Conservation (phyloP, 1,140 invertebrate species). For the Onthophagus taurus region DNA sequence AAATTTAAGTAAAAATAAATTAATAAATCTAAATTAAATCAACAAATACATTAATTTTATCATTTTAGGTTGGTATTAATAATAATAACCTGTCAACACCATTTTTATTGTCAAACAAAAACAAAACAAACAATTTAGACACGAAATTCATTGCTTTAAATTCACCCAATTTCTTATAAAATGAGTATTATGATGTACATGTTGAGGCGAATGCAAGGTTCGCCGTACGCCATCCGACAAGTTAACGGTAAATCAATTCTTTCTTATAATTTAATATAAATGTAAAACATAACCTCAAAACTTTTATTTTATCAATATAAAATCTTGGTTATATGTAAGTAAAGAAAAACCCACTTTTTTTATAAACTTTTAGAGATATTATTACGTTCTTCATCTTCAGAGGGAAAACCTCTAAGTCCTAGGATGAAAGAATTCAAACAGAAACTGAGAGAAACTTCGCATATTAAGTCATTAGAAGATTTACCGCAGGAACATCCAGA, state of each 20-base stretch:
- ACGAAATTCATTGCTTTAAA: too few relatives aligned
- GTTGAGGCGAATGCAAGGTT: slow-evolving; percentile 15
- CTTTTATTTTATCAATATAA: too few relatives aligned
- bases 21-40: too few relatives aligned
- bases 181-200: slow-evolving; percentile 28
- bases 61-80: too few relatives aligned
- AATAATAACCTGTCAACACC: too few relatives aligned
- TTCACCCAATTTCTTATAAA: slow-evolving; percentile 2
- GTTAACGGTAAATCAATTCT: slow-evolving; percentile 5
- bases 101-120: background rate
- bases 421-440: slow-evolving; percentile 47
- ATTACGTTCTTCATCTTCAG: slow-evolving; percentile 4
- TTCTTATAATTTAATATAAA: background rate
- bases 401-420: slow-evolving; percentile 21
- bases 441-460: slow-evolving; percentile 52
- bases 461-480: slow-evolving; percentile 47
- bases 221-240: slow-evolving; percentile 13
- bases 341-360: background rate
- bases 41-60: too few relatives aligned
- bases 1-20: too few relatives aligned
- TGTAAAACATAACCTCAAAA: too few relatives aligned
- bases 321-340: too few relatives aligned
- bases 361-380: slow-evolving; percentile 4
- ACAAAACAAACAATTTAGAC: too few relatives aligned
- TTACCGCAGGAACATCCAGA: slow-evolving; percentile 49